A percentile compares a stretch with the other conserved stretches of the same genome.
Evolutionary conservation across 2,797 vertebrate species (phyloP).

Genomic region (Gadopsis marmoratus): DNA sequence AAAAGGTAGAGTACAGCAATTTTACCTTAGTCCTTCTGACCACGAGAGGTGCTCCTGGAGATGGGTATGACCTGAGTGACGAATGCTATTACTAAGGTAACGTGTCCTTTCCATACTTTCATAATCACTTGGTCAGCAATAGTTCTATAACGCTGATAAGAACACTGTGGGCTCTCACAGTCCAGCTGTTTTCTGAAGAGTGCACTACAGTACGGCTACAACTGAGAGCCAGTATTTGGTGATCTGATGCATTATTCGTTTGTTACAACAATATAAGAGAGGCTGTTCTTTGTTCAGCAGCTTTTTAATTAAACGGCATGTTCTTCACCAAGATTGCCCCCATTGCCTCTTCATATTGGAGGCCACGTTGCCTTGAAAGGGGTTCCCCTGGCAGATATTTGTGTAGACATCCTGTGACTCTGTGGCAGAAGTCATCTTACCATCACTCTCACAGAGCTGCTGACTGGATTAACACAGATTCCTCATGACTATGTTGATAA

Average conservation of each 20-base stretch:
- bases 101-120: not conserved
- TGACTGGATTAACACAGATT: not conserved
- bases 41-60: not conserved
- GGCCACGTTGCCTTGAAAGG: not conserved
- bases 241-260: not conserved
- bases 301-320: not conserved
- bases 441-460: not conserved
- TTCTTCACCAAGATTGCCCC: not conserved
- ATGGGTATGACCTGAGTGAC: not conserved
- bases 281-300: not conserved
- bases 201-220: not conserved
- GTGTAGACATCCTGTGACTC: not conserved
- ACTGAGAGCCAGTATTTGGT: not conserved
- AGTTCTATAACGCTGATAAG: not conserved
- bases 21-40: not conserved
- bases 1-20: not conserved
- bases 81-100: not conserved
- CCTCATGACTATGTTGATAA: not conserved
- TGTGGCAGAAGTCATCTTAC: not conserved
- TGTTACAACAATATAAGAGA: not conserved
- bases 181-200: constrained; percentile 1
- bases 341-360: not conserved
- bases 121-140: not conserved
- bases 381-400: not conserved
- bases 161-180: not conserved